Evolutionary conservation across 2,888 invertebrate genomes (phyloP).

Genomic region (Drosophila nigricruria): DNA sequence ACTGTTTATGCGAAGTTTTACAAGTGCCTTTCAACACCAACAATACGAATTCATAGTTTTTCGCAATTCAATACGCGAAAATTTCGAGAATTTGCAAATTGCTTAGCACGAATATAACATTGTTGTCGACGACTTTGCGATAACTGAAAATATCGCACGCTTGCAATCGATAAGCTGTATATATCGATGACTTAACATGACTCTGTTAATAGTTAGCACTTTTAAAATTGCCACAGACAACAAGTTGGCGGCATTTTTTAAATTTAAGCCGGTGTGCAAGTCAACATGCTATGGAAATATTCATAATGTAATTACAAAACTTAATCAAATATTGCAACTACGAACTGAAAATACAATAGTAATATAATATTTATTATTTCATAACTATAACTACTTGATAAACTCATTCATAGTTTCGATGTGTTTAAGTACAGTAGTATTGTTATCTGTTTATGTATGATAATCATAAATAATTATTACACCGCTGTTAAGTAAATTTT

Average conservation of each 20-base stretch:
- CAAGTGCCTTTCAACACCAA: conserved; percentile 4
- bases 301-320: too few relatives aligned
- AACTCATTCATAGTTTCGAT: too few relatives aligned
- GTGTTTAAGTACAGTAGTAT: too few relatives aligned
- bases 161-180: neutral
- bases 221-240: neutral
- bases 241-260: neutral
- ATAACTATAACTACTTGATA: too few relatives aligned
- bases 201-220: neutral
- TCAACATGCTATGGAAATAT: too few relatives aligned
- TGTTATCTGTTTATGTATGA: too few relatives aligned
- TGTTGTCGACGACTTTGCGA: conserved; percentile 16
- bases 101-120: conserved; percentile 21
- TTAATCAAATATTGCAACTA: neutral
- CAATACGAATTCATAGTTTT: conserved; percentile 31
- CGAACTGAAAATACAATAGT: too few relatives aligned
- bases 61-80: conserved; percentile 9
- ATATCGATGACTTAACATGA: conserved; percentile 4
- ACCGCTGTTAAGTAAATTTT: neutral
- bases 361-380: too few relatives aligned
- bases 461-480: neutral
- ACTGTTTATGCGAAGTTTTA: conserved; percentile 5
- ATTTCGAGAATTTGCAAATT: conserved; percentile 18
- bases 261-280: neutral
- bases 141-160: neutral